These are phyloP conservation scores for Homarus americanus DNA, from an alignment of 1,140 invertebrate genomes.

Conservation along the genomic window DNA sequence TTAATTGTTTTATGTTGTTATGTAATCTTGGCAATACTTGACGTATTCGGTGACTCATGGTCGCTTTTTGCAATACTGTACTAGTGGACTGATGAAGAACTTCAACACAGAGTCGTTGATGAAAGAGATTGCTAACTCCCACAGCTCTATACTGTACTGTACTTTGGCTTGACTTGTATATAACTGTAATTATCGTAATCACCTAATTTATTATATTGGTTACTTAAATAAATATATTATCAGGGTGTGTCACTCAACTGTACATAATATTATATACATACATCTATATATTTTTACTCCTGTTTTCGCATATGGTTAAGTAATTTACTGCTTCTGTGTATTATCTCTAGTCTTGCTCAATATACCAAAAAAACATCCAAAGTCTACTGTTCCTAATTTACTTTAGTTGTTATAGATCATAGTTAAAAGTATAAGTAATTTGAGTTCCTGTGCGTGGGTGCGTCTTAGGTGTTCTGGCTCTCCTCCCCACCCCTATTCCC, in stretches of 20 bases:
- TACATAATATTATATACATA: conserved; percentile 18
- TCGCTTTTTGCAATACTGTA: not conserved
- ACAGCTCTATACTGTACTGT: not conserved
- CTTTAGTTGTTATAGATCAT: not conserved
- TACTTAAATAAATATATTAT: not conserved
- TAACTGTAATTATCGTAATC: not conserved
- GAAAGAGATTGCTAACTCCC: no score
- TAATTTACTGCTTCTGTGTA: not conserved
- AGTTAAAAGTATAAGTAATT: no score
- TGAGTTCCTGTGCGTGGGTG: no score
- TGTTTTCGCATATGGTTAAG: not conserved
- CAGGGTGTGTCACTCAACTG: not conserved
- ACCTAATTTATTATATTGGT: not conserved
- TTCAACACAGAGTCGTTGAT: not conserved
- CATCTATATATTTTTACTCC: not conserved
- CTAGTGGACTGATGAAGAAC: no score
- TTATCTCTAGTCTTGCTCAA: not conserved
- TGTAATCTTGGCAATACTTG: not conserved
- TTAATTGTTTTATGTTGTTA: not conserved
- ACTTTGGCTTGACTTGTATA: not conserved
- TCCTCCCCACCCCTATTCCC: no score
- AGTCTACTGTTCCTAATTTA: not conserved
- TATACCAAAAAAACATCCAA: not conserved
- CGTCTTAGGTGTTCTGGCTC: no score
- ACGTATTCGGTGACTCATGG: not conserved